Percentiles rank a stretch among this genome's conserved stretches.
Evolutionary conservation across 2,888 invertebrate genomes (phyloP).

Genomic region (Apamea anceps): DNA sequence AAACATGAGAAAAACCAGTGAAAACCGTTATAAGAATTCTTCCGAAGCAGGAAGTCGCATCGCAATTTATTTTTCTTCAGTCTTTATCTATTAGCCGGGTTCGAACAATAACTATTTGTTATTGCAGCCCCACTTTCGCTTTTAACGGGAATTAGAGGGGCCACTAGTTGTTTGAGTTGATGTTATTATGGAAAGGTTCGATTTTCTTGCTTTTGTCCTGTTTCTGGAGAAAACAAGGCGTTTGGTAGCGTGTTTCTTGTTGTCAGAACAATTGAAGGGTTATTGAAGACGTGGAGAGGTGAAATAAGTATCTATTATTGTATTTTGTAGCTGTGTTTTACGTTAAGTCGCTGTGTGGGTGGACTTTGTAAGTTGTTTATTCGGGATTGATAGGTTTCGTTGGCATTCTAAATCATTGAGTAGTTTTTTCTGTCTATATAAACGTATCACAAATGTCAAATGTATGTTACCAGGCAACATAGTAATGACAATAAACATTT

Average conservation of each 20-base stretch:
- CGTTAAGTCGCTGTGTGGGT: background rate
- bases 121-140: slow-evolving; percentile 71
- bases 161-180: slow-evolving; percentile 52
- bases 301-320: background rate
- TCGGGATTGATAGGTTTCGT: background rate
- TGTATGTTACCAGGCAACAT: background rate
- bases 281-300: slow-evolving; percentile 1
- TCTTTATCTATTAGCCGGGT: slow-evolving; percentile 78
- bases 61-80: slow-evolving; percentile 63
- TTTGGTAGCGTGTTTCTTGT: slow-evolving; percentile 20
- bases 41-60: slow-evolving; percentile 56
- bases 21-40: slow-evolving; percentile 44
- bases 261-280: slow-evolving; percentile 3
- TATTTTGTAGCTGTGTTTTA: background rate
- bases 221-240: slow-evolving; percentile 17
- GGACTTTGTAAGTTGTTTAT: background rate
- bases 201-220: slow-evolving; percentile 38
- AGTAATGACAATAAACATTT: background rate
- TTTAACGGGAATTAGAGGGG: slow-evolving; percentile 74
- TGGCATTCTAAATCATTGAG: background rate
- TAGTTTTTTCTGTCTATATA: background rate
- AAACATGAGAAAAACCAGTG: slow-evolving; percentile 43
- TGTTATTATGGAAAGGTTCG: slow-evolving; percentile 35
- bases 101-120: slow-evolving; percentile 80
- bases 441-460: background rate